These are phyloP conservation scores for Borostomias antarcticus DNA, from an alignment of 2,797 vertebrate species.

Conservation along the genomic window DNA sequence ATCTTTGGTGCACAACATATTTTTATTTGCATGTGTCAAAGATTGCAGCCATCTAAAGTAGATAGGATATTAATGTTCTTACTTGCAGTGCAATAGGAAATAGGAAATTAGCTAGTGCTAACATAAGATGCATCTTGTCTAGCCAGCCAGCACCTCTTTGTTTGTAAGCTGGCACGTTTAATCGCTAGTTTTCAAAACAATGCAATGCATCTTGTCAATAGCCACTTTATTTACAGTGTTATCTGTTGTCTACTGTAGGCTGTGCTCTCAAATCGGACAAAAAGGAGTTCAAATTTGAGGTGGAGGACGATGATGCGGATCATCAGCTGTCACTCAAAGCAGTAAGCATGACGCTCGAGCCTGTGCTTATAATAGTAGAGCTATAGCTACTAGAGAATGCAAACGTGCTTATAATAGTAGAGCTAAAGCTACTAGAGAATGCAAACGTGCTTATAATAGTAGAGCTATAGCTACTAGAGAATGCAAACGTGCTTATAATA, in stretches of 20 bases:
- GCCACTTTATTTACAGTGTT: neutral
- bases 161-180: neutral
- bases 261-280: conserved; percentile 77
- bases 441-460: neutral
- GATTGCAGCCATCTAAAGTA: neutral
- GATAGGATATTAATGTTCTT: no score
- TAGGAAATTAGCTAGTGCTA: no score
- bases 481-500: no score
- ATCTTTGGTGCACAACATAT: conserved; percentile 22
- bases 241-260: conserved; percentile 49
- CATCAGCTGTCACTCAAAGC: conserved; percentile 83
- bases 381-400: neutral
- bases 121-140: neutral
- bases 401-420: no score
- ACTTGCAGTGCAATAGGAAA: no score
- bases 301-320: conserved; percentile 79
- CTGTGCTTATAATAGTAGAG: neutral
- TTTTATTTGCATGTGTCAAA: neutral
- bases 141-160: neutral
- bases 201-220: neutral
- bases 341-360: conserved; percentile 61
- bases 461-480: neutral
- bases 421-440: no score
- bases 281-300: conserved; percentile 76
- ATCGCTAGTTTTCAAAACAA: neutral